Conservation (phyloP, 1,140 invertebrate species). For the Drosophila pandora region DNA sequence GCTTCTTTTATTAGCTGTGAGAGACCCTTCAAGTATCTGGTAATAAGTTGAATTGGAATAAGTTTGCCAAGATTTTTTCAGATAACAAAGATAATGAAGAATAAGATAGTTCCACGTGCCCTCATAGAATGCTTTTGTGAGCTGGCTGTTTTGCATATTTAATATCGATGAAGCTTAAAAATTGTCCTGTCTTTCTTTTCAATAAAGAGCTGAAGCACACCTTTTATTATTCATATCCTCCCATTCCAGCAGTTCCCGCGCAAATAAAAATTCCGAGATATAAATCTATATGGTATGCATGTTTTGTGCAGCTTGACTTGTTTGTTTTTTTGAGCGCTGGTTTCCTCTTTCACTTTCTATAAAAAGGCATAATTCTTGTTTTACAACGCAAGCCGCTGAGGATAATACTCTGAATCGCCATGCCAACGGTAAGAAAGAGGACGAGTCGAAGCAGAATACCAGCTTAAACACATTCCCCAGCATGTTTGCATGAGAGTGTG, state of each 20-base stretch:
- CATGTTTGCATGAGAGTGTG: slow-evolving; percentile 36
- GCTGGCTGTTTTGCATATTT: background rate
- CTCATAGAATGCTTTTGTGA: slow-evolving; percentile 4
- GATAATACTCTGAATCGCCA: slow-evolving; percentile 56
- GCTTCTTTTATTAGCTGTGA: slow-evolving; percentile 56
- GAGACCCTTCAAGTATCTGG: slow-evolving; percentile 50
- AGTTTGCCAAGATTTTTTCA: slow-evolving; percentile 38
- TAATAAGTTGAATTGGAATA: slow-evolving; percentile 28
- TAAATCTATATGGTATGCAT: slow-evolving; percentile 41
- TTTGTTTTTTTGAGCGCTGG: slow-evolving; percentile 6
- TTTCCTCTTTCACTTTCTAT: slow-evolving; percentile 44
- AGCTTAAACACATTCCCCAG: slow-evolving; percentile 13
- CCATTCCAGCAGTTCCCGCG: slow-evolving; percentile 5
- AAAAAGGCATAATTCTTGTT: slow-evolving; percentile 67
- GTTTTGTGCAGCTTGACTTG: slow-evolving; percentile 51
- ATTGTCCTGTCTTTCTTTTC: slow-evolving; percentile 2
- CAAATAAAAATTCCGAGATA: slow-evolving; percentile 42
- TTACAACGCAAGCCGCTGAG: slow-evolving; percentile 42
- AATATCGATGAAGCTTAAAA: background rate
- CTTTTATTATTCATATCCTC: slow-evolving; percentile 1
- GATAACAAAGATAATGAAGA: slow-evolving; percentile 27
- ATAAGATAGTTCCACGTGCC: background rate
- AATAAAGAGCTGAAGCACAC: slow-evolving; percentile 5
- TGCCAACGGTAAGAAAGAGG: slow-evolving; percentile 26
- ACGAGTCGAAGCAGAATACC: background rate